Evolutionary conservation across 2,797 vertebrate genomes (phyloP), one percentile per base, ranked within the genome.

Genomic region (Eospalax fontanierii): DNA sequence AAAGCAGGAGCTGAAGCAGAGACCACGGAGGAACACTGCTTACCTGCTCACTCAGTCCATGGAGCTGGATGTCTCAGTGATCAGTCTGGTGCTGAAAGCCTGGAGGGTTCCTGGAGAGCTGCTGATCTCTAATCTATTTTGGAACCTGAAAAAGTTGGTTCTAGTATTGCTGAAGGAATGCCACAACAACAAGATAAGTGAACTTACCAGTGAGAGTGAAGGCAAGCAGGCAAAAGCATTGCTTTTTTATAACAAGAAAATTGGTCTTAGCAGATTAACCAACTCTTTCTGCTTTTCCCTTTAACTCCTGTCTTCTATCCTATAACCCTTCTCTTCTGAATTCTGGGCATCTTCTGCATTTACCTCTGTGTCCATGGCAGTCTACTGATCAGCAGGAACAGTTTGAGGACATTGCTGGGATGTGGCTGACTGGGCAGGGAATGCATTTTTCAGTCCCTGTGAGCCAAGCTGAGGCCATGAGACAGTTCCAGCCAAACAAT

Each of bases 191-290:
- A 54, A 54, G 2, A 54, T 54, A 54, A 12, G 12, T 9, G 50
- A 54, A 15, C 50, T 54, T 54, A 12, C 50, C 50, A 9, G 50
- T 15, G 14, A 54, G 50, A 54, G 50, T 54, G 50, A 15, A 54
- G 50, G 50, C 50, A 10, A 15, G 50, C 50, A 54, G 50, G 50
- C 8, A 54, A 54, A 10, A 54, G 12, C 8, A 9, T 73, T 89
- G 33, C 86, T 66, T 87, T 94, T 65, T 63, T 24, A 57, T 40
- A 88, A 75, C 84, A 93, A 84, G 50, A 82, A 95, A 57, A 70
- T 21, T 8, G 18, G 65, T 57, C 74, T 40, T 74, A 30, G 38
- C 35, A 80, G 81, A 71, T 74, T 87, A 92, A 54, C 57, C 68
- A 30, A 75, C 18, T 28, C 83, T 75, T 91, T 79, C 40, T 33